phyloP scores from a whole-genome alignment of 1,140 invertebrate species.

The Drosophila chauvacae region DNA sequence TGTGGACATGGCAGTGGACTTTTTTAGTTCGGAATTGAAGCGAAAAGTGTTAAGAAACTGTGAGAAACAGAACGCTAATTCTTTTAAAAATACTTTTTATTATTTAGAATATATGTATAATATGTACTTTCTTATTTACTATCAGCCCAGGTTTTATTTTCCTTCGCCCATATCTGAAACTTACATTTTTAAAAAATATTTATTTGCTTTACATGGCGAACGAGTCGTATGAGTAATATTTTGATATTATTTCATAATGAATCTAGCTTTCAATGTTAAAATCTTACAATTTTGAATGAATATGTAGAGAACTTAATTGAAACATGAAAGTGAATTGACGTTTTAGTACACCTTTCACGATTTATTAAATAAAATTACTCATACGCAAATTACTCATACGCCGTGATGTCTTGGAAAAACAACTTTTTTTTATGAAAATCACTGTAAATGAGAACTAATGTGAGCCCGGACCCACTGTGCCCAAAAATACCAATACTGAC shows the following conservation, averaged over 20 bases:
- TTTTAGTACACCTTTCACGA: neutral
- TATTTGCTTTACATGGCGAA: neutral
- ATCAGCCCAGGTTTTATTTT: neutral
- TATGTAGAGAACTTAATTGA: neutral
- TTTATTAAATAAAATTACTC: neutral
- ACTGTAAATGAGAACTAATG: neutral
- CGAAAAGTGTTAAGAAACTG: neutral
- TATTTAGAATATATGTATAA: no score
- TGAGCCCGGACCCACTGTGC: constrained; percentile 37
- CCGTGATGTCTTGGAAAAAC: neutral
- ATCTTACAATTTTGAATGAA: neutral
- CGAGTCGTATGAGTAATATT: constrained; percentile 6
- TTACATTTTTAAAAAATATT: neutral
- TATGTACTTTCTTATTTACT: neutral
- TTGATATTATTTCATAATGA: neutral
- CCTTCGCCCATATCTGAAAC: neutral
- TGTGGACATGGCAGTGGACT: neutral
- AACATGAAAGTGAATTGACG: neutral
- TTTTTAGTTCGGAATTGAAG: neutral
- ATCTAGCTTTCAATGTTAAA: neutral
- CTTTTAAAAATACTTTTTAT: no score
- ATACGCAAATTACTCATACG: neutral
- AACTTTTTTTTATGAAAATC: neutral
- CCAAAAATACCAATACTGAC: constrained; percentile 14
- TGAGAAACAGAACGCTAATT: neutral